Evolutionary conservation across 1,140 invertebrate species (phyloP).

Genomic region (Apis laboriosa): DNA sequence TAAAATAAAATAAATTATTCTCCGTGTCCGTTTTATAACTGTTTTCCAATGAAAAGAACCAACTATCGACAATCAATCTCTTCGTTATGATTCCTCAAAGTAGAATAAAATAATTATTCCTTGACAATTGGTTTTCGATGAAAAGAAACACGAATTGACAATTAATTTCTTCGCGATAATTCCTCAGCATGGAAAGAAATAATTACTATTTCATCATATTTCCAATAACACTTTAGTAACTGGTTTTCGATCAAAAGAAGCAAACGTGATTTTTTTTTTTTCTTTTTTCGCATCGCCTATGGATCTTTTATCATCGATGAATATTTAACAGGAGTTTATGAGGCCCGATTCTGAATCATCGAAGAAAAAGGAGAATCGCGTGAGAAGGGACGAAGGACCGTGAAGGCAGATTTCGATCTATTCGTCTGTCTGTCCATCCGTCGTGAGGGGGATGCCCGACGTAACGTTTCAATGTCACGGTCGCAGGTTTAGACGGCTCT

Average conservation of each 20-base stretch:
- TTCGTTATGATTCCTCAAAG: no score
- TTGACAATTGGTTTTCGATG: not conserved
- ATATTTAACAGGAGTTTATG: conserved; percentile 30
- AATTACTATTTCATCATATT: no score
- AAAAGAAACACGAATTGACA: not conserved
- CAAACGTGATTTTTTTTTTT: no score
- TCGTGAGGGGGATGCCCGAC: conserved; percentile 48
- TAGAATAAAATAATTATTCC: not conserved
- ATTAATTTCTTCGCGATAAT: no score
- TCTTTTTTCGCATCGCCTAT: not conserved
- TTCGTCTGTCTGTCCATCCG: conserved; percentile 51
- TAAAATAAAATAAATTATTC: no score
- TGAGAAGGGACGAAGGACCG: conserved; percentile 42
- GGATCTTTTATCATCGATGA: conserved; percentile 19
- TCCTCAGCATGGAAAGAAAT: no score
- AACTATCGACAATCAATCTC: no score
- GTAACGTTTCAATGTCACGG: conserved; percentile 69
- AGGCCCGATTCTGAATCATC: conserved; percentile 9
- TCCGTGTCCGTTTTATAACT: no score
- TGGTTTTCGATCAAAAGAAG: not conserved
- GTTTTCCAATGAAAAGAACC: no score
- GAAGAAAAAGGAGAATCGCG: conserved; percentile 31
- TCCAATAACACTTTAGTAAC: no score
- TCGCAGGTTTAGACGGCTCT: conserved; percentile 54
- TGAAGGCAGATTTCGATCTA: conserved; percentile 58